Base-by-base conservation (phyloP, 2,888 invertebrate genomes). In the Norana najaformis region DNA sequence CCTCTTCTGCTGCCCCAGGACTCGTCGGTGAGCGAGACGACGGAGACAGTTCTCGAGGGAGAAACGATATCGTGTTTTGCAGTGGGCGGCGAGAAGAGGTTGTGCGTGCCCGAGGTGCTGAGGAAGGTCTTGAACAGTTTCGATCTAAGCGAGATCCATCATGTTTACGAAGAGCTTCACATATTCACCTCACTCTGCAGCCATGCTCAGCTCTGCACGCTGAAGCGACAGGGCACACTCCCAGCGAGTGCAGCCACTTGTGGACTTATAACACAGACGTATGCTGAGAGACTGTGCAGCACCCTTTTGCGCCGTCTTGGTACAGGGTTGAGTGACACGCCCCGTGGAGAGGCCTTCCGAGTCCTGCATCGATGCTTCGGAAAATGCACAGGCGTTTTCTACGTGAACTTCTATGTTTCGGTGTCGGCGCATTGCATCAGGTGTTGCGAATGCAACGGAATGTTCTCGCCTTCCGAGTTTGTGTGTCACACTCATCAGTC, bases 281-380 rank as follows among this genome's bases (percentile, higher is more conserved):
- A 99, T 95, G 98, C 99, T 90, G 98, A 99, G 95, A 96, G 99
- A 92, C 96, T 99, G 92, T 98, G 98, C 95, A 97, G 97, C 94
- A 97, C 97, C 91, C 96, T 99, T 93, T 96, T 98, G 94, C 97
- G 97, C 95, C 95, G 96, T 34, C 90, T 92, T n/a, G 34, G 83
- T 30, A 36, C 20, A 0, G 88, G 37, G 8, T 88, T 16, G 30
- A 88, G 34, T 11, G 30, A 35, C 8, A 35, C 36, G 14, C 37
- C 36, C 38, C 34, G 34, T 35, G 38, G 88, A 38, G 38, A 37
- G 18, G 82, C 38, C 30, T 83, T 90, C 92, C 94, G 93, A 93
- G 98, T 99, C 90, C 98, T 98, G 95, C 99, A 99, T 96, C 97
- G 98, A 96, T 99, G 99, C 95, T 99, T 99, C 95, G 99, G 99